Evolutionary conservation across 2,888 invertebrate genomes (phyloP).

Genomic region (Philopedon plagiatum): DNA sequence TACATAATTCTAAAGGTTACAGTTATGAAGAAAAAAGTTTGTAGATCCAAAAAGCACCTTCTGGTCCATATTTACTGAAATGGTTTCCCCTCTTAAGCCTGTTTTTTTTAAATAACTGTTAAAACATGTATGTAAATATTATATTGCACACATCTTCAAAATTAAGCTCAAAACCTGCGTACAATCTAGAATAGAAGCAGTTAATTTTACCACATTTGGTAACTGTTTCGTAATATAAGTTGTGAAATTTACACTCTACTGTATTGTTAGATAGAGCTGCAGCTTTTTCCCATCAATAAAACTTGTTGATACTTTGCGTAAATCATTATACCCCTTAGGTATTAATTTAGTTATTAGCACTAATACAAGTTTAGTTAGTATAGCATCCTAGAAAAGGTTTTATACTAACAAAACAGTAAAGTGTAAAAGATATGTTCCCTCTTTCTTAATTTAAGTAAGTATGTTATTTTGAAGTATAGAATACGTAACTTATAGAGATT

Average conservation of each 20-base stretch:
- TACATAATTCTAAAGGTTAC: too few species aligned
- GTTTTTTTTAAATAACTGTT: background rate
- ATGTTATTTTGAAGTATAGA: background rate
- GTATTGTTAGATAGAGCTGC: background rate
- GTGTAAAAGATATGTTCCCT: background rate
- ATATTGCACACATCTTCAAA: background rate
- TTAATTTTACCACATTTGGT: slow-evolving; percentile 16
- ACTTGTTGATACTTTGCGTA: too few species aligned
- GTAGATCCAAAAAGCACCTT: background rate
- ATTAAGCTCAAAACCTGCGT: slow-evolving; percentile 20
- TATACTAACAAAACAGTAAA: background rate
- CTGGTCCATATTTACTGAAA: background rate
- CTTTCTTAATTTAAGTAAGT: background rate
- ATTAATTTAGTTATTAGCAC: too few species aligned
- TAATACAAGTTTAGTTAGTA: too few species aligned
- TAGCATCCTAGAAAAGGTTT: too few species aligned
- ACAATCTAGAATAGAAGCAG: background rate
- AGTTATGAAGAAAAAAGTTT: too few species aligned
- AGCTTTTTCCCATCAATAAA: too few species aligned
- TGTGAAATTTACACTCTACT: slow-evolving; percentile 18
- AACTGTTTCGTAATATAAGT: slow-evolving; percentile 19
- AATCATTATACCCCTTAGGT: too few species aligned
- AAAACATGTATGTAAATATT: background rate
- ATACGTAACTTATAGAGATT: background rate
- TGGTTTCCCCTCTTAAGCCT: background rate